phyloP scores from a whole-genome alignment of 37 sponge, comb jelly and placozoan genomes.

The Hormiphora californensis region DNA sequence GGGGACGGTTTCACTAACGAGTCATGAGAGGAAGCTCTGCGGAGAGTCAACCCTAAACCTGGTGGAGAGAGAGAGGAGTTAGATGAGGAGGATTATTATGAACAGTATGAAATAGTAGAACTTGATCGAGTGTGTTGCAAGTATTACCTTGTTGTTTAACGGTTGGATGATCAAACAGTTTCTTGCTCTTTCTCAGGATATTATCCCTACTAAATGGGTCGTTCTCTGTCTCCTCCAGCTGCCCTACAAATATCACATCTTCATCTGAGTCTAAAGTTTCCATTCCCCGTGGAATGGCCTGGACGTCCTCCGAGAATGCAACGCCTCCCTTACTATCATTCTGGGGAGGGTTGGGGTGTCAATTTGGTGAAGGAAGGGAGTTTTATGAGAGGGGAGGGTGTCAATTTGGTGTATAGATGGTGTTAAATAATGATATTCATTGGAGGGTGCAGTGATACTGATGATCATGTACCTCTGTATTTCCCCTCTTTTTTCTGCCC shows the following conservation, averaged over 20 bases:
- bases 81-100: neutral
- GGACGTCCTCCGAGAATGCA: slow-evolving; percentile 27
- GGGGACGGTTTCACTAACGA: neutral
- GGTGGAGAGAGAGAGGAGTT: neutral
- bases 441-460: too few relatives aligned
- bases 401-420: too few relatives aligned
- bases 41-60: neutral
- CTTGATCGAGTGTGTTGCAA: neutral
- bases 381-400: too few relatives aligned
- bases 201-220: slow-evolving; percentile 27
- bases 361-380: too few relatives aligned
- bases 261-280: slow-evolving; percentile 20
- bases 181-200: slow-evolving; percentile 36
- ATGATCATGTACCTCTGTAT: slow-evolving; percentile 34
- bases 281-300: neutral
- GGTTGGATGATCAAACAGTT: slow-evolving; percentile 18
- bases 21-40: slow-evolving; percentile 30
- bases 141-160: neutral
- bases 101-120: neutral
- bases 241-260: slow-evolving; percentile 42
- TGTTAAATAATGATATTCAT: too few relatives aligned
- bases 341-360: neutral
- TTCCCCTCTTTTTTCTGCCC: slow-evolving; percentile 22
- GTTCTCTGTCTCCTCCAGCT: slow-evolving; percentile 1
- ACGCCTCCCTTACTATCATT: neutral